phyloP scores from a whole-genome alignment of 2,113 vertebrate genomes.

The Struthidea cinerea region DNA sequence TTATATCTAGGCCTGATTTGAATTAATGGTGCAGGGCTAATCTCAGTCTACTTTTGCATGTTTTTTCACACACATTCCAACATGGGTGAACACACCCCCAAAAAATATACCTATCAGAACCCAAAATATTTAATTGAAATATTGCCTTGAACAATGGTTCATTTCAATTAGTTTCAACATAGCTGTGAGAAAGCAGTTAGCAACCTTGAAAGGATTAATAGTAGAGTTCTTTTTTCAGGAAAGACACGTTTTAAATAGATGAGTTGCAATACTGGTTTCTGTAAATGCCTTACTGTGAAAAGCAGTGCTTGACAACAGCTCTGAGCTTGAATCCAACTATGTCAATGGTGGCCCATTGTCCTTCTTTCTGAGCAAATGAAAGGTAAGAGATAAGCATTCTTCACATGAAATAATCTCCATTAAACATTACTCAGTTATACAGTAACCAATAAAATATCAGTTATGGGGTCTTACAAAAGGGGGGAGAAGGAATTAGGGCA shows the following conservation, averaged over 20 bases:
- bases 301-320: background rate
- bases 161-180: background rate
- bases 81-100: fast-evolving
- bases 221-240: background rate
- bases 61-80: background rate
- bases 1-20: background rate
- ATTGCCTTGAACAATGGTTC: background rate
- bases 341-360: background rate
- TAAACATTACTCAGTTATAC: background rate
- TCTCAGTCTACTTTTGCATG: background rate
- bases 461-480: too few relatives aligned
- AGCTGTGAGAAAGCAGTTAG: background rate
- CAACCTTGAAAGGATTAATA: background rate
- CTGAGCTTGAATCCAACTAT: background rate
- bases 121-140: background rate
- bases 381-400: background rate
- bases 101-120: background rate
- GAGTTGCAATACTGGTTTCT: background rate
- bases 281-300: background rate
- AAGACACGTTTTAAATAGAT: background rate
- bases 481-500: too few relatives aligned
- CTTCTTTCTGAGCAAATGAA: background rate
- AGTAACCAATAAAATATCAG: too few relatives aligned
- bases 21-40: background rate
- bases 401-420: background rate